Evolutionary conservation across 2,888 invertebrate species (phyloP).

Genomic region (Eremobia ochroleuca): DNA sequence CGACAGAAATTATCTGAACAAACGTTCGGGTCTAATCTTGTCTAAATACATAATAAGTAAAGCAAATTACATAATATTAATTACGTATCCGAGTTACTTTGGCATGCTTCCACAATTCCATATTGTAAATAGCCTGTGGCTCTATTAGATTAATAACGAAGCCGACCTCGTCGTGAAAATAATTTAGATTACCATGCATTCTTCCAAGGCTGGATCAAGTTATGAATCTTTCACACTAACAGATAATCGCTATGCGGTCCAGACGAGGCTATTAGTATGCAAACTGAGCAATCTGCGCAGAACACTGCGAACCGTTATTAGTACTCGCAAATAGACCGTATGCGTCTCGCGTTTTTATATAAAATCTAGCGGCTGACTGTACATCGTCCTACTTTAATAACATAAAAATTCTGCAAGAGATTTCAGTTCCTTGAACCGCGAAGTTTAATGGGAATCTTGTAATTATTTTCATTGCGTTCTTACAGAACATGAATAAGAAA

Average conservation of each 20-base stretch:
- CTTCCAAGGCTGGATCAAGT: slow-evolving; percentile 29
- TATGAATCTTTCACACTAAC: slow-evolving; percentile 49
- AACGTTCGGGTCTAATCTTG: slow-evolving; percentile 1
- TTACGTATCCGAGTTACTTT: slow-evolving; percentile 16
- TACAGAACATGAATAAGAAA: slow-evolving; percentile 20
- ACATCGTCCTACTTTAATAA: slow-evolving; percentile 44
- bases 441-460: slow-evolving; percentile 44
- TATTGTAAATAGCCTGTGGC: background rate
- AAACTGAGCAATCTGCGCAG: slow-evolving; percentile 60
- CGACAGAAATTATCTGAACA: background rate
- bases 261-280: slow-evolving; percentile 62
- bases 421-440: slow-evolving; percentile 56
- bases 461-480: slow-evolving; percentile 31
- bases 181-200: slow-evolving; percentile 40
- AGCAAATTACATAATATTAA: slow-evolving; percentile 1
- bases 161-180: slow-evolving; percentile 36
- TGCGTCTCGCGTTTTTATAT: slow-evolving; percentile 61
- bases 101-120: slow-evolving; percentile 5
- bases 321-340: slow-evolving; percentile 62
- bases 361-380: slow-evolving; percentile 31
- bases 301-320: slow-evolving; percentile 64
- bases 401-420: slow-evolving; percentile 58
- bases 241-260: slow-evolving; percentile 49
- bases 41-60: slow-evolving; percentile 9
- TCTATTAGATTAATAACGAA: slow-evolving; percentile 34